Evolutionary conservation across 1,140 invertebrate genomes (phyloP).

Genomic region (Dinoponera quadriceps): DNA sequence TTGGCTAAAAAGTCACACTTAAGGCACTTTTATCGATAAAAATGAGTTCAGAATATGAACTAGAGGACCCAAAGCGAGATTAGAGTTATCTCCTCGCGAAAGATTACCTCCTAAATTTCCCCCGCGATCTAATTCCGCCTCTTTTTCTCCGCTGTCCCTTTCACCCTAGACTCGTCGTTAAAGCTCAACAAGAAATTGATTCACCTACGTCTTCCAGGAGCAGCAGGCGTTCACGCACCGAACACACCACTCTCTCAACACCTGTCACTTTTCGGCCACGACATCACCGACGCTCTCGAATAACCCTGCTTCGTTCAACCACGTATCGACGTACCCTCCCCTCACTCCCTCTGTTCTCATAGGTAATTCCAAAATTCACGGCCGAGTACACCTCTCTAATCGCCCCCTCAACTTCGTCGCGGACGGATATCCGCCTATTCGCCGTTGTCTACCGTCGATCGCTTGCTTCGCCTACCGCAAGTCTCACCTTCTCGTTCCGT

Average conservation of each 20-base stretch:
- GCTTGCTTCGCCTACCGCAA: not conserved
- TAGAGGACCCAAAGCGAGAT: too few species aligned
- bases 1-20: too few species aligned
- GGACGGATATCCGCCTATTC: not conserved
- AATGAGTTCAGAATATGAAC: too few species aligned
- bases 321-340: too few species aligned
- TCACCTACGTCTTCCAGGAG: constrained; percentile 1
- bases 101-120: not conserved
- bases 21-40: too few species aligned
- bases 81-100: not conserved
- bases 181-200: not conserved
- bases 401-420: not conserved
- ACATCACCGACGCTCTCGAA: not conserved
- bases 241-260: not conserved
- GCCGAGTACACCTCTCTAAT: not conserved
- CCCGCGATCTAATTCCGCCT: not conserved
- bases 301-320: not conserved
- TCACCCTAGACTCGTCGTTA: not conserved
- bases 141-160: not conserved
- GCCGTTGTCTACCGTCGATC: not conserved
- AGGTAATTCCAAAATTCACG: not conserved
- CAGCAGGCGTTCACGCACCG: not conserved
- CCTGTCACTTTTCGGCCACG: constrained; percentile 10
- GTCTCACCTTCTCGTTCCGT: not conserved
- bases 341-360: too few species aligned